Evolutionary conservation across 2,888 invertebrate genomes (phyloP), one percentile per base, ranked within the genome.

Genomic region (Sarcophaga caerulescens): DNA sequence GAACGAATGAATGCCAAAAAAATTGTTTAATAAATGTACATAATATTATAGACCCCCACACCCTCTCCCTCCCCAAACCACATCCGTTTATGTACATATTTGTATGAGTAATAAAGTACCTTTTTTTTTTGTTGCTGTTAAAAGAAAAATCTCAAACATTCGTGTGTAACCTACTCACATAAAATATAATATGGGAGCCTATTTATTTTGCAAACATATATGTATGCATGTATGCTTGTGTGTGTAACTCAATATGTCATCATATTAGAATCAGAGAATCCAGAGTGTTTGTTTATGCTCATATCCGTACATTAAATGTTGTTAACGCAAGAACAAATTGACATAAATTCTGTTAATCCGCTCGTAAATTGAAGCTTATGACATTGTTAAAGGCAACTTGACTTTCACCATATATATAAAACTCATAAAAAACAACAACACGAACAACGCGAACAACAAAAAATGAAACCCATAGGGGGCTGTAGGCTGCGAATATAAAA

Each of bases 281-380:
- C 14, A 66, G 10, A 47, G 8, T 73, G 65, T 44, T n/a, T 69
- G n/a, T 65, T 14, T 70, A 60, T 62, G 17, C 68, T 81, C 69
- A 69, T 66, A 69, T 66, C 69, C 57, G 35, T 57, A 81, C 63
- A 85, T 81, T 85, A 85, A 85, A 81, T 77, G 81, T 85, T 85
- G 84, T 85, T 85, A 85, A 81, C 84, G 66, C 81, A 81, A 69
- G 17, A 81, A 60, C 35, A 35, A 81, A 73, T 81, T 77, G 84
- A 81, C 81, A 85, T 85, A 77, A 85, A 85, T 85, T 85, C 81
- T 69, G 81, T 85, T 85, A 77, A 85, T 85, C 81, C 68, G 84
- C 76, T 81, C 80, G 76, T 84, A 84, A 84, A 85, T 85, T 85
- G 81, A 77, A 85, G 85, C 81, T 85, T 77, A 85, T 85, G 81